A percentile compares a stretch with the other conserved stretches of the same genome.
phyloP scores from a whole-genome alignment of 2,113 vertebrate genomes.

The Nettapus auritus region DNA sequence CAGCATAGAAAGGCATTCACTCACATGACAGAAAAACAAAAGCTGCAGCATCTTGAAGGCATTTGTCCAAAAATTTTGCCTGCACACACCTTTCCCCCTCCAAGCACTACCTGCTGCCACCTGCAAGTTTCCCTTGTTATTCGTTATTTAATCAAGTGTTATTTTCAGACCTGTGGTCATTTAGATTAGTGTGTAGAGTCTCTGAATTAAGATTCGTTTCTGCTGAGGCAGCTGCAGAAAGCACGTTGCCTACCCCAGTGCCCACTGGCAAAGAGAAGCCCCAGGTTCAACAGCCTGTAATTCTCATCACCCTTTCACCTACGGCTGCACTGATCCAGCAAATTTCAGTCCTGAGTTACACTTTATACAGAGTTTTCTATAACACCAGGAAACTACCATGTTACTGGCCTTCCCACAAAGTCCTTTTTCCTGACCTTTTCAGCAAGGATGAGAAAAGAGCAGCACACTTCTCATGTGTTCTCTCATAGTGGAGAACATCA shows the following conservation, averaged over 20 bases:
- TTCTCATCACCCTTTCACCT: neutral
- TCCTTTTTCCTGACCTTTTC: neutral
- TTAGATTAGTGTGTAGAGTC: neutral
- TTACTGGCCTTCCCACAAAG: neutral
- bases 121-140: neutral
- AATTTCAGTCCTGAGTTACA: neutral
- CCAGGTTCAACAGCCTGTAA: neutral
- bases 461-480: rapidly evolving
- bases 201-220: rapidly evolving
- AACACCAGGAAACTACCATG: neutral
- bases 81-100: neutral
- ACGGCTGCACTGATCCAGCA: neutral
- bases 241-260: neutral
- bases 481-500: neutral
- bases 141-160: neutral
- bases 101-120: neutral
- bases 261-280: neutral
- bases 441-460: neutral
- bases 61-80: neutral
- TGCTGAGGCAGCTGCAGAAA: neutral
- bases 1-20: neutral
- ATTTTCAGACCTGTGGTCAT: neutral
- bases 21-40: neutral
- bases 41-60: neutral
- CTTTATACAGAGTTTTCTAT: neutral